Conservation (phyloP, 2,888 invertebrate genomes). For the Epinotia demarniana region DNA sequence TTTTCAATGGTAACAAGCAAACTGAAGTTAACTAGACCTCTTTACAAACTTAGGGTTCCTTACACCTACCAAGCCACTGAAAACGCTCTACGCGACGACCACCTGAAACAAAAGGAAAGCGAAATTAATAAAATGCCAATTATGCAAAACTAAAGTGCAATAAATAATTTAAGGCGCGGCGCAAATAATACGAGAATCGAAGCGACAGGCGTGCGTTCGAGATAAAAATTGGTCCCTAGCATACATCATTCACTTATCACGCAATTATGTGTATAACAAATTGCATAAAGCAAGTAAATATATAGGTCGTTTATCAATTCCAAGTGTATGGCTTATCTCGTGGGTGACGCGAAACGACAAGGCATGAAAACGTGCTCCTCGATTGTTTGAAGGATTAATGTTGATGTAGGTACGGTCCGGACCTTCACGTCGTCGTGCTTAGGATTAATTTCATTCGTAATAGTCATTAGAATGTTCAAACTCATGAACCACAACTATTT, state of each 20-base stretch:
- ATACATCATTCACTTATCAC: slow-evolving; percentile 44
- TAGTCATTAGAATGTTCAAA: neutral
- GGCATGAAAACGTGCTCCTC: slow-evolving; percentile 39
- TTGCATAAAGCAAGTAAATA: slow-evolving; percentile 46
- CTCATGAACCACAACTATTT: neutral
- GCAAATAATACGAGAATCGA: slow-evolving; percentile 45
- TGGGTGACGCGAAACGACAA: slow-evolving; percentile 40
- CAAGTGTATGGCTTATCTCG: slow-evolving; percentile 43
- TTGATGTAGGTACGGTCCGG: slow-evolving; percentile 36
- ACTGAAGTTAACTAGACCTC: slow-evolving; percentile 18
- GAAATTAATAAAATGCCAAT: slow-evolving; percentile 84
- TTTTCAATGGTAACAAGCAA: slow-evolving; percentile 28
- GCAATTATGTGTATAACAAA: slow-evolving; percentile 44
- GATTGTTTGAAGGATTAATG: slow-evolving; percentile 45
- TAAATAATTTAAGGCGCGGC: slow-evolving; percentile 53
- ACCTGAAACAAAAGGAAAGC: slow-evolving; percentile 85
- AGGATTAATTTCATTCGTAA: neutral
- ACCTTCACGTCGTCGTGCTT: slow-evolving; percentile 6
- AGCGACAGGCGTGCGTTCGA: slow-evolving; percentile 54
- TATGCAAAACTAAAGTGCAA: slow-evolving; percentile 66
- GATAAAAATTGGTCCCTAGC: slow-evolving; percentile 42
- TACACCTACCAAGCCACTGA: slow-evolving; percentile 76
- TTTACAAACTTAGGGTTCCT: slow-evolving; percentile 46
- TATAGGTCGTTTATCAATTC: slow-evolving; percentile 41
- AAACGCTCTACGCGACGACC: slow-evolving; percentile 73